Evolutionary conservation across 1,140 invertebrate genomes (phyloP), one percentile per base, ranked within the genome.

Genomic region (Heliconius himera): DNA sequence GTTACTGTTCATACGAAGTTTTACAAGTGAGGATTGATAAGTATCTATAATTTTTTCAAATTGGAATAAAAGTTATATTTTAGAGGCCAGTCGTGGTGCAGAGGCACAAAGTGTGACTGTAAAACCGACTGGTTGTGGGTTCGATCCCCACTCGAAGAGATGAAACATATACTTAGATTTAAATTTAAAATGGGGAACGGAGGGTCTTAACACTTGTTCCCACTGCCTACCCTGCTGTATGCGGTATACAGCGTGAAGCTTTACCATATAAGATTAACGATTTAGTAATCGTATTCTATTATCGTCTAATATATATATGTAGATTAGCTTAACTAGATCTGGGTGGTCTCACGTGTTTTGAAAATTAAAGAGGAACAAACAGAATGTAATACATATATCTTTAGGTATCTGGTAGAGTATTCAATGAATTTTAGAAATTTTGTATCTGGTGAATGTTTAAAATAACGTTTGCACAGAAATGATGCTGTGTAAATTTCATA

Each of bases 301-400:
- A 66, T 13, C n/a, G 60, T 29, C 41, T 46, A 18, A n/a, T 51
- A 51, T 20, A 49, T 16, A 8, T 22, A 66, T 22, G 8, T 29
- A 66, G 22, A 66, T 66, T 29, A 8, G 0, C 4, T 8, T 6
- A 36, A 13, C 3, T 29, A n/a, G 29, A 66, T 29, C 8, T 78
- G 77, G 77, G 77, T 78, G 77, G 77, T 78, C 77, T 66, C 8
- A 51, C 77, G 72, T 78, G 77, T 33, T 49, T 74, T 16, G 77
- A 74, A 78, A 78, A 78, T n/a, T 49, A 78, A 78, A 72, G 22
- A 66, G 60, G 60, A 66, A 16, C 1, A 66, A 16, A 66, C 9
- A 29, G 54, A 56, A 22, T 22, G 54, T n/a, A 54, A 16, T 46
- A n/a, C n/a, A n/a, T n/a, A 1, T 46, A 36, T 36, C 33, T 36